Percentiles rank a stretch among this genome's conserved stretches.
phyloP scores from a whole-genome alignment of 2,888 invertebrate species.

The Acleris cristana region DNA sequence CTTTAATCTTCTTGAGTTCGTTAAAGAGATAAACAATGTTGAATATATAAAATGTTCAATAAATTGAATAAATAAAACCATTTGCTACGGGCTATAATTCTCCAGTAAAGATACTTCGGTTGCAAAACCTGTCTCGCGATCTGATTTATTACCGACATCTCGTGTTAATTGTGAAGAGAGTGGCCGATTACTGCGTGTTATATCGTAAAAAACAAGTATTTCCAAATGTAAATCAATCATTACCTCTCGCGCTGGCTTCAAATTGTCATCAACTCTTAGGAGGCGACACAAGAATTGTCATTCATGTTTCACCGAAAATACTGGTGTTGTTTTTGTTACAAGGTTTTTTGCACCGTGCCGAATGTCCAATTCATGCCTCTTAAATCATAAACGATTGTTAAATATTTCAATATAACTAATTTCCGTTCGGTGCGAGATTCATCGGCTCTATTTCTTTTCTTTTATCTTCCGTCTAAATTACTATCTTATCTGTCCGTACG shows the following conservation, averaged over 20 bases:
- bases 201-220: constrained; percentile 11
- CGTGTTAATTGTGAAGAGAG: neutral
- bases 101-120: no score
- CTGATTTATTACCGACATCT: neutral
- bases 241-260: constrained; percentile 15
- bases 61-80: no score
- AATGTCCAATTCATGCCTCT: constrained; percentile 12
- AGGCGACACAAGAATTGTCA: constrained; percentile 22
- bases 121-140: neutral
- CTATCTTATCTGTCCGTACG: neutral
- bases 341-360: constrained; percentile 24
- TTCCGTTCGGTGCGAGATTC: neutral
- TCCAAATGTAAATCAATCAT: constrained; percentile 22
- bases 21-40: no score
- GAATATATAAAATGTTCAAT: no score
- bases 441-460: neutral
- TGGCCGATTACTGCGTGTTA: neutral
- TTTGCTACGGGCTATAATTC: no score
- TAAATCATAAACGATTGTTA: constrained; percentile 3
- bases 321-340: constrained; percentile 15
- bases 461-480: constrained; percentile 6
- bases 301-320: constrained; percentile 27
- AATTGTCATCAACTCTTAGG: constrained; percentile 18
- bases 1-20: no score
- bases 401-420: constrained; percentile 11